These are phyloP conservation scores for Anhinga anhinga DNA, from an alignment of 2,113 vertebrate species.

Conservation along the genomic window DNA sequence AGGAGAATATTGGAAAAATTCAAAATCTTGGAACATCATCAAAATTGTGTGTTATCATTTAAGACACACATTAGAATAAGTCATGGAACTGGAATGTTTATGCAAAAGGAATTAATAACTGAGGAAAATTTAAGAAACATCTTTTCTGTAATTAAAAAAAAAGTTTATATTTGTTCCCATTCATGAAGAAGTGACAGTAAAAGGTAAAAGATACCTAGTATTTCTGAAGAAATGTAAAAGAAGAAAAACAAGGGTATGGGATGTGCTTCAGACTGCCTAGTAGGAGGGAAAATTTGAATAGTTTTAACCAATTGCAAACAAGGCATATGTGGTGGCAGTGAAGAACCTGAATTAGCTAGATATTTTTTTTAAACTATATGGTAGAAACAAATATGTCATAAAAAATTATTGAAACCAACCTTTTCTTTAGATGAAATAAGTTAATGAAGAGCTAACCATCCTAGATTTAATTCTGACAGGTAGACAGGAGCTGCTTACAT, in stretches of 20 bases:
- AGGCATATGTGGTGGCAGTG: not conserved
- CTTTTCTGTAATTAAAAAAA: not conserved
- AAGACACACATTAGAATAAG: not conserved
- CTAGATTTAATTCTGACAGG: not conserved
- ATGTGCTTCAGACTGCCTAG: not conserved
- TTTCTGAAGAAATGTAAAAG: not conserved
- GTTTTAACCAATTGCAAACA: not conserved
- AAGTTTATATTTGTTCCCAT: not conserved
- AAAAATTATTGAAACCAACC: not conserved
- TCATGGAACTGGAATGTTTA: not conserved
- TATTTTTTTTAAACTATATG: not conserved
- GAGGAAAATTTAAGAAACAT: not conserved
- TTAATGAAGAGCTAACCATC: not conserved
- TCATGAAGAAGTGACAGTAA: not conserved
- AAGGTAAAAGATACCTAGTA: not conserved
- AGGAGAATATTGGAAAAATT: not conserved
- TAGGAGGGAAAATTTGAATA: not conserved
- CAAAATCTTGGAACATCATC: not conserved
- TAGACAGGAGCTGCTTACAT: not conserved
- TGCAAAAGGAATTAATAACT: not conserved
- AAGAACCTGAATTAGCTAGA: not conserved
- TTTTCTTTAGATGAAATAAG: not conserved
- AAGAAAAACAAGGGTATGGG: not conserved
- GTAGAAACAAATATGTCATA: not conserved
- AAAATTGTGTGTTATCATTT: not conserved